phyloP scores from a whole-genome alignment of 2,113 vertebrate species.

The Psilopsiagon aurifrons region DNA sequence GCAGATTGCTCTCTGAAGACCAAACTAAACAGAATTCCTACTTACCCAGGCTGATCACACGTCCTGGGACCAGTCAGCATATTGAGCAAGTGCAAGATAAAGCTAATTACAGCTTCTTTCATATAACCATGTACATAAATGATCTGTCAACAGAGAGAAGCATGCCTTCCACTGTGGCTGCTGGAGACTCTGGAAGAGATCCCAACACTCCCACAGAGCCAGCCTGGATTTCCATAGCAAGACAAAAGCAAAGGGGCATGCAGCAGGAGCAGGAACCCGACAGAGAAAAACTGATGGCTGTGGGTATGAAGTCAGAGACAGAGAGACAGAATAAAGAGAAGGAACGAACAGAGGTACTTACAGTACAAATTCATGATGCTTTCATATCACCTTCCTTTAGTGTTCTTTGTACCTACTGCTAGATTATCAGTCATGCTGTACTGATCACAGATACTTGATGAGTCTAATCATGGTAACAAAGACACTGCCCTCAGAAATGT shows the following conservation, averaged over 20 bases:
- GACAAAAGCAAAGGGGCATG: constrained; percentile 83
- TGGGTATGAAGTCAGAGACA: constrained; percentile 28
- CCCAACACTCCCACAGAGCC: constrained; percentile 61
- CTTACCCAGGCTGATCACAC: background rate
- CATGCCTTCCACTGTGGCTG: background rate
- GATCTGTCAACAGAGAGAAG: constrained; percentile 72
- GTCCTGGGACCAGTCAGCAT: background rate
- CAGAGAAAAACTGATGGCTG: constrained; percentile 56
- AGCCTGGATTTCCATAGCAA: constrained; percentile 87
- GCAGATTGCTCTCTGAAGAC: background rate
- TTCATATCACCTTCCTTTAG: background rate
- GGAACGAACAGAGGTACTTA: constrained; percentile 69
- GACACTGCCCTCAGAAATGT: background rate
- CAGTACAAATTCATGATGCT: background rate
- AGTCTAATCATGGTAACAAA: background rate
- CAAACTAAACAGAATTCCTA: background rate
- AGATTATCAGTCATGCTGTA: background rate
- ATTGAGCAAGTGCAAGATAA: background rate
- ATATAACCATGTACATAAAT: constrained; percentile 36
- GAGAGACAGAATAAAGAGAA: constrained; percentile 63
- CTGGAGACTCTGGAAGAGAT: constrained; percentile 25
- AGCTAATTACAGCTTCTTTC: background rate
- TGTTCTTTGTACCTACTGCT: background rate
- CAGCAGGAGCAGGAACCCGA: constrained; percentile 81
- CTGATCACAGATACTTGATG: background rate